Conservation (phyloP, 2,888 invertebrate species). For the Euzophera pinguis region DNA sequence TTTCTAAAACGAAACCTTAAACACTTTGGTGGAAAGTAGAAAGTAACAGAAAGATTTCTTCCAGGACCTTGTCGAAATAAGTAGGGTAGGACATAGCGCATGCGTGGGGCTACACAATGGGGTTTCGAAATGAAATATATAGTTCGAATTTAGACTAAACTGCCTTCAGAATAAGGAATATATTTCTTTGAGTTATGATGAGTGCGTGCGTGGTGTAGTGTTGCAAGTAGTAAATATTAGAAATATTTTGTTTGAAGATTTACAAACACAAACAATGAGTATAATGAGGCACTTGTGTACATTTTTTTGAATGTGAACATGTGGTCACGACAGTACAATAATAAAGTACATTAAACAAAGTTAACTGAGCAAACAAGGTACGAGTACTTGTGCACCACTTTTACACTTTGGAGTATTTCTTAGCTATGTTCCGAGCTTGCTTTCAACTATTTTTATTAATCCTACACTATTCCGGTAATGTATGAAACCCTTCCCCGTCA, state of each 20-base stretch:
- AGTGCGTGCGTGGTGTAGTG: conserved; percentile 49
- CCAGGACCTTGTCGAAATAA: conserved; percentile 45
- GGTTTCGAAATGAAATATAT: conserved; percentile 35
- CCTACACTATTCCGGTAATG: no score
- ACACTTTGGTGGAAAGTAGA: conserved; percentile 42
- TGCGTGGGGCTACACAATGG: conserved; percentile 54
- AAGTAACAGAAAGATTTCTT: conserved; percentile 31
- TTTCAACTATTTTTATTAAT: no score
- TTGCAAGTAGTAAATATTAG: conserved; percentile 47
- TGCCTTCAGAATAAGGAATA: conserved; percentile 24
- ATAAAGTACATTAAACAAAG: no score
- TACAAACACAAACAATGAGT: conserved; percentile 28
- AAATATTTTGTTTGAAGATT: conserved; percentile 55
- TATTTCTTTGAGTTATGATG: conserved; percentile 19
- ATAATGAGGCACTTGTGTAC: conserved; percentile 39
- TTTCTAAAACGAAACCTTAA: conserved; percentile 52
- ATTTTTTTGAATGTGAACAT: conserved; percentile 18
- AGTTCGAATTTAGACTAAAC: conserved; percentile 33
- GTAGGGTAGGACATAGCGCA: conserved; percentile 53
- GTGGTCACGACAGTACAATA: background rate
- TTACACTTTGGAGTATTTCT: no score
- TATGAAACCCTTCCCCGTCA: no score
- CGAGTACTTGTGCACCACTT: no score
- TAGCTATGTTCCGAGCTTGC: no score
- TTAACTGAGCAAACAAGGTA: no score